Evolutionary conservation across 35 echinoderm and acorn worm species (phyloP), one percentile per base, ranked within the genome.

Genomic region (Eucidaris tribuloides): DNA sequence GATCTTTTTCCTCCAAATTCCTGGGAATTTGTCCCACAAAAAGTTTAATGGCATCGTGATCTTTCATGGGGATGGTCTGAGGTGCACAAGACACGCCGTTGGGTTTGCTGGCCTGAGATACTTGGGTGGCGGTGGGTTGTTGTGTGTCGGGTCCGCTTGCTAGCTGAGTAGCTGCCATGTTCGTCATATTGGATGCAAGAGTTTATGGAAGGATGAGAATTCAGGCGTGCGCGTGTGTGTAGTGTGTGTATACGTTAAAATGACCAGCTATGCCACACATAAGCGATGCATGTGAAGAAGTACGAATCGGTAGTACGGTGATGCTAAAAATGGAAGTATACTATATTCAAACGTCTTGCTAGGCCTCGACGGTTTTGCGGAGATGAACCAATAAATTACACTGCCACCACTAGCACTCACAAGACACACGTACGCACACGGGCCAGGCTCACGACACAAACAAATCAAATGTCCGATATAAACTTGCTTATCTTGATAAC

Each of bases 31-130:
- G 89, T 5, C 94, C 94, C 1, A 92, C 94, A 76, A 97, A 97
- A 9, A 97, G 71, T 83, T 97, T 97, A 66, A 97, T 97, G 22
- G 94, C 94, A 92, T 97, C 94, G 76, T 97, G 94, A 82, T 97
- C 90, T 77, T 97, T 97, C 94, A 97, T 92, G 54, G 94, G 94
- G 64, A 97, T 97, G 57, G 94, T 91, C 36, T 80, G 83, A 45
- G 91, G 94, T 77, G 89, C 76, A 77, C 76, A 79, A 43, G 89
- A 61, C 76, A 91, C 83, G 45, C 89, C 83, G 82, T 71, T 85
- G 81, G 33, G 68, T 68, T 74, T 76, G 89, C 54, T 85, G 89
- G 0, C 38, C 59, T 77, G 78, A 59, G 56, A 78, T 76, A 71
- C 82, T 77, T 23, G 82, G 89, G 49, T 76, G 58, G 52, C 70